Evolutionary conservation across 2,113 vertebrate genomes (phyloP), one percentile per base, ranked within the genome.

Genomic region (Holacanthus passer): DNA sequence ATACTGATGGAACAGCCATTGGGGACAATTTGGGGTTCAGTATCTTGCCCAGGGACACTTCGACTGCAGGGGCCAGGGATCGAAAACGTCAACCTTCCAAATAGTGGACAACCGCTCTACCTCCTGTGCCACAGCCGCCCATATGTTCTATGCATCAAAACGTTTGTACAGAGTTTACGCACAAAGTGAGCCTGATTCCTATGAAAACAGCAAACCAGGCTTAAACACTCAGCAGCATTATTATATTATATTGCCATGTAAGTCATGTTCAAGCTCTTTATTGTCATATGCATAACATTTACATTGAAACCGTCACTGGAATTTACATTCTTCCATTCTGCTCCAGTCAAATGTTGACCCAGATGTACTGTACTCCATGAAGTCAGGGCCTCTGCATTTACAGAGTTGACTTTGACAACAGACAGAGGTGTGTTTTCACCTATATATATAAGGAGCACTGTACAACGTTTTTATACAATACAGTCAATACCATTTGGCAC

Each of bases 401-500:
- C 50, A 58, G 5, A 12, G 29, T 4, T 24, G n/a, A 5, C 35
- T 66, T 39, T 52, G 14, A 73, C 37, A 68, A 73, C 83, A 19
- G 24, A 80, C 47, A n/a, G n/a, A n/a, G n/a, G n/a, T n/a, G n/a
- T n/a, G n/a, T n/a, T n/a, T n/a, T n/a, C n/a, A n/a, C n/a, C n/a
- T n/a, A n/a, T n/a, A n/a, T n/a, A n/a, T 11, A 58, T 81, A 45
- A 70, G 11, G 10, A 76, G 53, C 35, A 77, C 60, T 53, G 67
- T 73, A 77, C 67, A 56, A 77, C 62, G 8, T 11, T 32, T 64
- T 19, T 59, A 6, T 43, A 67, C 66, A 85, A 63, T 55, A 68
- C 20, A 77, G 32, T 58, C 8, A 31, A 45, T 31, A 78, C 10
- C 3, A 56, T 52, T 67, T 45, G 39, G 39, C 56, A 50, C 39